Conservation (phyloP, 1,140 invertebrate genomes). For the Batillaria attramentaria region DNA sequence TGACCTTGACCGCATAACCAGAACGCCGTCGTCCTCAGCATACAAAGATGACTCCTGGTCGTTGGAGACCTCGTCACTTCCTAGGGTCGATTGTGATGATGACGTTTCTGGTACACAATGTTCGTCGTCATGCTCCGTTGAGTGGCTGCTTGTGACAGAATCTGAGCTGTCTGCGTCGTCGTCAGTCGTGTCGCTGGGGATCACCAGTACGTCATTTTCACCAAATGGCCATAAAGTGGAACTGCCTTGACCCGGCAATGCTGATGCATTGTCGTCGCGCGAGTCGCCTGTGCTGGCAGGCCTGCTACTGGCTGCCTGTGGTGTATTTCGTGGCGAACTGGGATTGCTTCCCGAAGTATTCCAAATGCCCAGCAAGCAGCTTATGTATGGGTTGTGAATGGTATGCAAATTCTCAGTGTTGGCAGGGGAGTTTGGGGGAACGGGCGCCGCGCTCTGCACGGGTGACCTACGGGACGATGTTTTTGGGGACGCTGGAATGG, state of each 20-base stretch:
- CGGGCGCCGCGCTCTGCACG: too few species aligned
- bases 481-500: background rate
- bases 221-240: background rate
- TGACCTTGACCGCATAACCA: too few species aligned
- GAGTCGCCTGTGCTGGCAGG: background rate
- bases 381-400: background rate
- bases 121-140: background rate
- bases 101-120: background rate
- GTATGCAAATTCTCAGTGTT: background rate
- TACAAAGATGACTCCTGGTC: background rate
- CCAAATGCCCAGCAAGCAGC: conserved; percentile 10
- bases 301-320: background rate
- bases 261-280: background rate
- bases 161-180: background rate
- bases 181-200: background rate
- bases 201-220: background rate
- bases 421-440: conserved; percentile 16
- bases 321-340: background rate
- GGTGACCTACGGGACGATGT: background rate
- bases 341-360: background rate
- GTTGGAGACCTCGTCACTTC: background rate
- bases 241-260: background rate
- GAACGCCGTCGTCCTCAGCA: background rate
- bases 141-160: background rate
- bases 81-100: background rate